These are phyloP conservation scores for Galerucella pusilla DNA, from an alignment of 2,888 invertebrate species.

Conservation along the genomic window DNA sequence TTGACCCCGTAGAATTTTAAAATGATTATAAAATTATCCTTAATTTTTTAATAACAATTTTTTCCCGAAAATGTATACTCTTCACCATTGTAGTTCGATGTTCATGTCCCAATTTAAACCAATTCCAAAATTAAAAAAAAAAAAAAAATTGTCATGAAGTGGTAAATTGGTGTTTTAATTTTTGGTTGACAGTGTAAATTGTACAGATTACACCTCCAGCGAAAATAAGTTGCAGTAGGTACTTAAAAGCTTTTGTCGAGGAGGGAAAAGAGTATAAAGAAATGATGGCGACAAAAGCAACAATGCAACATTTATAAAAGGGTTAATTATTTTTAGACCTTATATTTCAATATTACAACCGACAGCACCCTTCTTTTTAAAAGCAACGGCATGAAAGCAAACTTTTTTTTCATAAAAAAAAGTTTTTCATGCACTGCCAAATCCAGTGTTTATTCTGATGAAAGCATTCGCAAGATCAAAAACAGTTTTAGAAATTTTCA, in stretches of 20 bases:
- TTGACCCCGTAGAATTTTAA: too few relatives aligned
- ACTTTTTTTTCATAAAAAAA: neutral
- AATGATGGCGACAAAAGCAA: slow-evolving; percentile 5
- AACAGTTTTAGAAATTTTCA: neutral
- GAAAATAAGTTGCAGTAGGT: neutral
- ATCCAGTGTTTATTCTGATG: slow-evolving; percentile 3
- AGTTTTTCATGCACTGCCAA: slow-evolving; percentile 1
- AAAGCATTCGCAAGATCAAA: slow-evolving; percentile 6
- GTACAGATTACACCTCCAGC: neutral
- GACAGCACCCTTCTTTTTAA: neutral
- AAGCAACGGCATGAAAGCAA: neutral
- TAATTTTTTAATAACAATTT: too few relatives aligned
- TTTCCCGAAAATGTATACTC: too few relatives aligned
- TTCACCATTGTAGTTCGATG: neutral
- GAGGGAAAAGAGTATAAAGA: slow-evolving; percentile 2
- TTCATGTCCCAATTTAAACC: neutral
- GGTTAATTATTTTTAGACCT: slow-evolving; percentile 8
- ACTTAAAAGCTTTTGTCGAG: neutral
- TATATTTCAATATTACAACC: neutral
- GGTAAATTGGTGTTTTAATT: neutral
- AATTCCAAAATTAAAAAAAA: neutral
- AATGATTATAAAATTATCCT: too few relatives aligned
- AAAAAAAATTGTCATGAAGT: too few relatives aligned
- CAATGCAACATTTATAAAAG: slow-evolving; percentile 5
- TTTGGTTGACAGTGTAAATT: neutral